Base-by-base conservation (phyloP, 2,888 invertebrate species). In the Miltochrista miniata region DNA sequence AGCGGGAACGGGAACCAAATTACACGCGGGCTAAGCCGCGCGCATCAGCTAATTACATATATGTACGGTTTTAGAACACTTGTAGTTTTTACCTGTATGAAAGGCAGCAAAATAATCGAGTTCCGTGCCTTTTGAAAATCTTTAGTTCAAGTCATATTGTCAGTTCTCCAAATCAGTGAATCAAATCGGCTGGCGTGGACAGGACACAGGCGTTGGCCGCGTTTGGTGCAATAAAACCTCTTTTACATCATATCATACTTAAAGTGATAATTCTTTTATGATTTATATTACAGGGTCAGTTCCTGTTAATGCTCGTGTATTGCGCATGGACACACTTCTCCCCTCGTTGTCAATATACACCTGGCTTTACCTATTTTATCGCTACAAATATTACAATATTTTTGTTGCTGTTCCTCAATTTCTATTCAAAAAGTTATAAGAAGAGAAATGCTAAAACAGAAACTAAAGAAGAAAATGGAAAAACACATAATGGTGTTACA, bases 261-360 rank as follows among this genome's bases (percentile, higher is more conserved):
- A 30, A 36, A 15, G 40, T 0, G 1, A 18, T n/a, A 34, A 13
- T 18, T 43, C 37, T 15, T 31, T 1, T 36, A 11, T 18, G 2
- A 36, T 49, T 45, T 40, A 58, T 55, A 50, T 87, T 85, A 13
- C 87, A 94, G 94, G 78, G 93, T 1, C 96, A 96, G 75, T 95
- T 96, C 68, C 83, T 93, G 24, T 74, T 95, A 36, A 95, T 95
- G 92, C 85, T 95, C 15, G 75, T 85, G 8, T 95, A 95, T 74
- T 92, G 95, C 79, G 74, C 87, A 18, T 82, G 88, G 74, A 92
- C 90, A 0, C 86, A 94, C 54, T 89, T 93, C 64, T 85, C 90
- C 0, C 93, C 93, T 52, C 93, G 93, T 56, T 94, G 94, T 67
- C 93, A 94, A 66, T 93, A 93, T 59, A 94, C 95, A 0, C 91